phyloP scores from a whole-genome alignment of 1,140 invertebrate genomes.

The Brachionus sp. region DNA sequence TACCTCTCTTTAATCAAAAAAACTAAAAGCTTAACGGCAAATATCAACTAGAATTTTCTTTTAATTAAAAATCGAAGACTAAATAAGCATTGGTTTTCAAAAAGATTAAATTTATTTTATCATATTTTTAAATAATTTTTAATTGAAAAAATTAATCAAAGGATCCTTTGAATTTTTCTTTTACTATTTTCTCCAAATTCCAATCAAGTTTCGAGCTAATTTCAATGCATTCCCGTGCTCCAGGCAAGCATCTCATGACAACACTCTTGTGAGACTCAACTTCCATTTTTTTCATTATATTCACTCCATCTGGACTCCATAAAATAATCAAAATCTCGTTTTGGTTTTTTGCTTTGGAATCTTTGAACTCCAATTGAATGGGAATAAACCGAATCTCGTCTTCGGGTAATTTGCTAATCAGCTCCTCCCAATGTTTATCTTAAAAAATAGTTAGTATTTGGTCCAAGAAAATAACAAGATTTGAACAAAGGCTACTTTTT shows the following conservation, averaged over 20 bases:
- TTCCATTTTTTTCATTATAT: slow-evolving; percentile 46
- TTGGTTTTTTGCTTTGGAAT: background rate
- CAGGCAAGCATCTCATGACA: slow-evolving; percentile 18
- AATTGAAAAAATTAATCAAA: slow-evolving; percentile 4
- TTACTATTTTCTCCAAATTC: slow-evolving; percentile 23
- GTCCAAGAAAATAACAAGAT: background rate
- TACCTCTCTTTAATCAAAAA: too few relatives aligned
- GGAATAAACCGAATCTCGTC: slow-evolving; percentile 25
- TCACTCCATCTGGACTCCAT: slow-evolving; percentile 24
- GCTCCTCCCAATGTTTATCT: slow-evolving; percentile 38
- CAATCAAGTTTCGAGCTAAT: background rate
- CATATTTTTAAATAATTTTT: background rate
- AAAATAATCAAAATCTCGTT: background rate
- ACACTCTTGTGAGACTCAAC: slow-evolving; percentile 19
- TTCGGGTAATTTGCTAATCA: slow-evolving; percentile 12
- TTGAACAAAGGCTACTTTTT: background rate
- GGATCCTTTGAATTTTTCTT: slow-evolving; percentile 26
- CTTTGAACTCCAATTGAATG: slow-evolving; percentile 35
- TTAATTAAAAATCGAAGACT: too few relatives aligned
- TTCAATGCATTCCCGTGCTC: background rate
- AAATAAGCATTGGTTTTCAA: too few relatives aligned
- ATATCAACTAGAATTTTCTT: too few relatives aligned
- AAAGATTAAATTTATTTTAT: too few relatives aligned
- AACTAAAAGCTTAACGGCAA: too few relatives aligned
- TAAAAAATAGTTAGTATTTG: background rate